Percentiles rank a stretch among this genome's conserved stretches.
Evolutionary conservation across 2,888 invertebrate genomes (phyloP).

Genomic region (Leptinotarsa peninsularis): DNA sequence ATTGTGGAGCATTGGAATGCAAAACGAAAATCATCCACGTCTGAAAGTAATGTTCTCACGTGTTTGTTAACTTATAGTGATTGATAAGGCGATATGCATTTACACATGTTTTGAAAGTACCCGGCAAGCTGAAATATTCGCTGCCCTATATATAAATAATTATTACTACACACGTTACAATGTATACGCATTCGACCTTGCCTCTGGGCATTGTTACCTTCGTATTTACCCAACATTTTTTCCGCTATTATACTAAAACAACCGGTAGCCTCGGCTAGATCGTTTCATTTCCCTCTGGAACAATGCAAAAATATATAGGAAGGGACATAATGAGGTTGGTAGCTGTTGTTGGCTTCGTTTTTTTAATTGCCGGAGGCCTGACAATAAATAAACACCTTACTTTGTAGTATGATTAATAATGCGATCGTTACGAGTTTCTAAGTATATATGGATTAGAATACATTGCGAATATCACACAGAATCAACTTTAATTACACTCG

Average conservation of each 20-base stretch:
- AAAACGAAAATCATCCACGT: too few species aligned
- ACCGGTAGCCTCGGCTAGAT: conserved; percentile 35
- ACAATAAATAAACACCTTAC: conserved; percentile 4
- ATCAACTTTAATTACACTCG: background rate
- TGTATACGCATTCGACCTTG: conserved; percentile 45
- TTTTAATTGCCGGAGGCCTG: background rate
- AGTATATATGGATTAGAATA: background rate
- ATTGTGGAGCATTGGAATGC: too few species aligned
- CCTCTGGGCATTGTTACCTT: conserved; percentile 36
- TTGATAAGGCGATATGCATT: conserved; percentile 28
- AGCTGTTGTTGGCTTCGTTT: background rate
- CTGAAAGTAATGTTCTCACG: conserved; percentile 8
- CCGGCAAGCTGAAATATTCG: conserved; percentile 40
- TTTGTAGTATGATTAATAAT: background rate
- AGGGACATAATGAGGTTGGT: conserved; percentile 23
- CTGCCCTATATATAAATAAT: conserved; percentile 46
- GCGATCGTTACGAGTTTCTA: background rate
- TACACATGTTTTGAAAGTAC: conserved; percentile 44
- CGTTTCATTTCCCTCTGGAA: conserved; percentile 27
- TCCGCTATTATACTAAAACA: conserved; percentile 28
- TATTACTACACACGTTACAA: conserved; percentile 41
- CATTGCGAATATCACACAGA: background rate
- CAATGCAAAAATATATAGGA: conserved; percentile 35
- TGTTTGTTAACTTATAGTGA: conserved; percentile 24
- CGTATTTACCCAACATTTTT: conserved; percentile 32